A percentile compares a stretch with the other conserved stretches of the same genome.
Evolutionary conservation across 2,113 vertebrate species (phyloP).

Genomic region (Rhinolophus ferrumequinum): DNA sequence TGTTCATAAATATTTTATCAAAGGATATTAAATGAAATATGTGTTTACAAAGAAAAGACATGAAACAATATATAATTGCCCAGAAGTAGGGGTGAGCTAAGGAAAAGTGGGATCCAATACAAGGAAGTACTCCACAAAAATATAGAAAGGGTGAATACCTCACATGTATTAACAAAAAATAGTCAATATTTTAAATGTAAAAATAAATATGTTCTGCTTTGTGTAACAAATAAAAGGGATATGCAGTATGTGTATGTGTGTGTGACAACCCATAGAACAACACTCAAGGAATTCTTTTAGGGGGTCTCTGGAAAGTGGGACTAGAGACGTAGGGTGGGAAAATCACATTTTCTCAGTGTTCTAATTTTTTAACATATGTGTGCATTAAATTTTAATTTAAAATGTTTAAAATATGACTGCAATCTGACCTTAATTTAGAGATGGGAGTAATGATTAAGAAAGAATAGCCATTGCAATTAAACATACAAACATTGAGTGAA

Average conservation of each 20-base stretch:
- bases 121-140: background rate
- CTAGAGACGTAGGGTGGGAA: accelerated
- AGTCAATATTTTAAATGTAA: background rate
- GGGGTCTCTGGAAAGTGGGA: background rate
- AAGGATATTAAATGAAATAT: background rate
- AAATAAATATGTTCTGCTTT: background rate
- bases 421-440: background rate
- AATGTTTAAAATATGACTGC: background rate
- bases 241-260: background rate
- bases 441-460: background rate
- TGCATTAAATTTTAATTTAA: background rate
- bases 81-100: background rate
- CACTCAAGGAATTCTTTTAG: background rate
- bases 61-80: background rate
- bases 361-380: background rate
- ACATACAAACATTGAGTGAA: background rate
- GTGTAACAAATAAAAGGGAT: background rate
- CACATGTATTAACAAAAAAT: background rate
- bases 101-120: background rate
- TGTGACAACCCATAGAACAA: background rate
- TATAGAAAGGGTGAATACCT: background rate
- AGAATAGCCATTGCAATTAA: background rate
- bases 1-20: background rate
- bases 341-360: background rate
- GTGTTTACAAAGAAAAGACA: background rate